These are phyloP conservation scores for Leiothrix lutea DNA, from an alignment of 2,113 vertebrate species.

Conservation along the genomic window DNA sequence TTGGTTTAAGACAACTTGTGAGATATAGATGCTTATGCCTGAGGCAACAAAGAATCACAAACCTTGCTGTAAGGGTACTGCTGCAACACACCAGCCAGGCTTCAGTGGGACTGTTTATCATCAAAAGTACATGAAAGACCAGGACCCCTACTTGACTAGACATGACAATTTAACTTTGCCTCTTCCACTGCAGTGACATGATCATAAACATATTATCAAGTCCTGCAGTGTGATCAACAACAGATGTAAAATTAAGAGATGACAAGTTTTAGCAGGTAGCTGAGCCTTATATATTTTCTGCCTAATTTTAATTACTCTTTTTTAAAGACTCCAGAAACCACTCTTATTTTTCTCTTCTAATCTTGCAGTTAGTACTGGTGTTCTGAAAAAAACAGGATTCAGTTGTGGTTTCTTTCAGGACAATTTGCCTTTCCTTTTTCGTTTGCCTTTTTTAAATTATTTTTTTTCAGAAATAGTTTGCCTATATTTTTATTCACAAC, in stretches of 20 bases:
- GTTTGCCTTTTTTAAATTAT: background rate
- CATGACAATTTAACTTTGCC: conserved; percentile 49
- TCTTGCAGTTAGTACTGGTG: background rate
- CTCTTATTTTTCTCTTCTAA: background rate
- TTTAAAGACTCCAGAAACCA: conserved; percentile 17
- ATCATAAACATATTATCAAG: conserved; percentile 67
- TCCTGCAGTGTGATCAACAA: conserved; percentile 64
- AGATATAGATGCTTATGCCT: conserved; percentile 50
- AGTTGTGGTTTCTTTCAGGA: background rate
- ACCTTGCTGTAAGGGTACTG: conserved; percentile 8
- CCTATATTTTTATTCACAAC: background rate
- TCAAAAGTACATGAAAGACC: conserved; percentile 72
- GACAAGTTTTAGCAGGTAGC: conserved; percentile 70
- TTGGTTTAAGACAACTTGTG: conserved; percentile 49
- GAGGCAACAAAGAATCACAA: conserved; percentile 54
- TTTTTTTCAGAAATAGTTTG: background rate
- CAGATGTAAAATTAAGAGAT: conserved; percentile 68
- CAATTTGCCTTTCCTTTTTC: background rate
- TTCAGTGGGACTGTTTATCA: conserved; percentile 65
- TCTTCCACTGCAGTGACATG: conserved; percentile 39
- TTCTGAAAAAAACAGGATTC: background rate
- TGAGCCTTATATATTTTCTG: conserved; percentile 42
- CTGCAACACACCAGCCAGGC: conserved; percentile 41
- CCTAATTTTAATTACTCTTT: conserved; percentile 49
- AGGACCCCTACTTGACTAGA: conserved; percentile 53